Evolutionary conservation across 2,888 invertebrate species (phyloP), one percentile per base, ranked within the genome.

Genomic region (Lydus trimaculatus): DNA sequence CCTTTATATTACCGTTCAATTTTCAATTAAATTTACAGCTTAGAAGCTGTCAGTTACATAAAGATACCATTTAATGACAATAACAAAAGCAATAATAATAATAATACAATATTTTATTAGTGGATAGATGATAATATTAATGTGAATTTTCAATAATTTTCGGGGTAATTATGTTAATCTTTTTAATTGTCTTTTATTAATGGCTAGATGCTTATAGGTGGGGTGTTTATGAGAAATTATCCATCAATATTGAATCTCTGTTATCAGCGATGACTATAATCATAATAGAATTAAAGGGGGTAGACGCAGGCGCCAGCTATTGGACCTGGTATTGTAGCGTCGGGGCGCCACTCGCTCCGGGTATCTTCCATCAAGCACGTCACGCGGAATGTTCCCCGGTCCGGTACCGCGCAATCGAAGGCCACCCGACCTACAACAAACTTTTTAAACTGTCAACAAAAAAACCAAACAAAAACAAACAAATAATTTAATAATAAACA

Each of bases 231-330:
- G 25, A 69, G 70, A 63, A 72, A 73, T 71, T 69, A 73, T 77
- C 72, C 71, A 74, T 76, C 76, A 76, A 74, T 74, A 74, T 73
- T 70, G 74, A 75, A 76, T 76, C 74, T 78, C 75, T 79, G 79
- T 79, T 82, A 81, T 81, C 80, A 81, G 79, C 79, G 80, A 79
- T 78, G 77, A 78, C 73, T 77, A 75, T 80, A 80, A 81, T 81
- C 81, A 79, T 81, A 81, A 81, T 80, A 78, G 80, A 81, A 81
- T 82, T 80, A 80, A 77, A 68, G 78, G 25, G 76, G 77, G 75
- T 66, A 67, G 75, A 82, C 82, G 82, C 83, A 81, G 77, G 82
- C 81, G 83, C 82, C 75, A 65, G 75, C 61, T 75, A 73, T 61
- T 71, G 70, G 76, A 76, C 75, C 73, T 76, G 74, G 76, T 74